Percentiles rank a stretch among this genome's conserved stretches.
These are phyloP conservation scores for Centrocercus urophasianus DNA, from an alignment of 2,113 vertebrate species.

Conservation along the genomic window DNA sequence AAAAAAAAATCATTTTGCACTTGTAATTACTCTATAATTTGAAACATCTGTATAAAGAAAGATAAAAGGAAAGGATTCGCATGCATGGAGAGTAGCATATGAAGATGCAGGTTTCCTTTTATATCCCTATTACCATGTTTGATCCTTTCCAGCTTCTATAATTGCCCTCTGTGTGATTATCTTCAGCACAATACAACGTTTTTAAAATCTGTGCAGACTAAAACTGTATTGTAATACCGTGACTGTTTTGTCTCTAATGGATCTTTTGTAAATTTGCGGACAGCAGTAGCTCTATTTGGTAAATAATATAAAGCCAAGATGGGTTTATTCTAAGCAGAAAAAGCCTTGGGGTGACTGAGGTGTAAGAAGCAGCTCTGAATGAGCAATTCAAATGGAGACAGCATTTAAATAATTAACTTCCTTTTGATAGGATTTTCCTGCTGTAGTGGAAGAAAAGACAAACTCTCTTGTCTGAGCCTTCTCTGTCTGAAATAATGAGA, in stretches of 20 bases:
- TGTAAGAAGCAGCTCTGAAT: constrained; percentile 24
- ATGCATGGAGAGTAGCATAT: background rate
- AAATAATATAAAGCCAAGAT: constrained; percentile 31
- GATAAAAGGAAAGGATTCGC: constrained; percentile 40
- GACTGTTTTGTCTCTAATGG: constrained; percentile 2
- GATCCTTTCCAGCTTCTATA: constrained; percentile 38
- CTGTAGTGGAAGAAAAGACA: constrained; percentile 10
- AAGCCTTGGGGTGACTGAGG: constrained; percentile 21
- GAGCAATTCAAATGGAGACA: constrained; percentile 15
- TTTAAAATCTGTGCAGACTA: constrained; percentile 20
- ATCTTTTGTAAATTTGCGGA: constrained; percentile 2
- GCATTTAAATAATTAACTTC: constrained; percentile 58
- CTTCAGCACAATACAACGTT: background rate
- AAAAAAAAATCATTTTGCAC: constrained; percentile 12
- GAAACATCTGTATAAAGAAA: constrained; percentile 36
- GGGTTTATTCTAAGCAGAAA: background rate
- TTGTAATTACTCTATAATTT: constrained; percentile 56
- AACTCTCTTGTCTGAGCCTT: background rate
- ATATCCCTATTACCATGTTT: constrained; percentile 31
- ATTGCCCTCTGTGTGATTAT: background rate
- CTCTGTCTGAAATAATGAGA: background rate
- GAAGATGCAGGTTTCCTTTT: constrained; percentile 39
- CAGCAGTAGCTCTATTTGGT: background rate
- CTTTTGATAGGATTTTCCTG: constrained; percentile 38
- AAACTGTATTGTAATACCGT: background rate